These are phyloP conservation scores for Hippasteria phrygiana DNA, from an alignment of 53 echinoderm and acorn worm species.

Conservation along the genomic window DNA sequence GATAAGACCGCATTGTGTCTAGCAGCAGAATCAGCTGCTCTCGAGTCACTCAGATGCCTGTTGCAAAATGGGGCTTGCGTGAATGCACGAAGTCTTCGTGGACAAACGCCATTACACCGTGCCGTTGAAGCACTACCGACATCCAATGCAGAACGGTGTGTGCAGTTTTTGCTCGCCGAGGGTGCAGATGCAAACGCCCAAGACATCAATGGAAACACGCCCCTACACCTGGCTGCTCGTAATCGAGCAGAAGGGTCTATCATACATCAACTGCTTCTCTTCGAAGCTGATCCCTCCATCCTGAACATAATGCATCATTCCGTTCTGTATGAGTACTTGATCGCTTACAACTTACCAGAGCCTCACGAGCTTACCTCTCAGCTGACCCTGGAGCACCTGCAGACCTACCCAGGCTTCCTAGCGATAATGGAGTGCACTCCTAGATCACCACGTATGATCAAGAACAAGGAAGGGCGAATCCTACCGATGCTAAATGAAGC, in stretches of 20 bases:
- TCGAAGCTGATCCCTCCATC: conserved; percentile 66
- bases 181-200: conserved; percentile 48
- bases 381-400: conserved; percentile 24
- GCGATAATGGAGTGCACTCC: conserved; percentile 47
- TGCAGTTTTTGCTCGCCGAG: conserved; percentile 38
- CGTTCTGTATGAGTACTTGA: conserved; percentile 61
- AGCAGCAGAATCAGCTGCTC: conserved; percentile 25
- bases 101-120: conserved; percentile 45
- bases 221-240: conserved; percentile 72
- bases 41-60: conserved; percentile 26
- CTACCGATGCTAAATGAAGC: background rate
- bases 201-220: conserved; percentile 75
- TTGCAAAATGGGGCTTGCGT: conserved; percentile 5
- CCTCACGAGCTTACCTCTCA: background rate
- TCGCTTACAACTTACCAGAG: conserved; percentile 35
- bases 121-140: conserved; percentile 46
- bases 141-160: conserved; percentile 16
- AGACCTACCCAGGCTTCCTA: conserved; percentile 27
- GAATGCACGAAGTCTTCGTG: background rate
- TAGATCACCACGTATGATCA: conserved; percentile 33
- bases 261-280: conserved; percentile 55
- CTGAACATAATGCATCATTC: conserved; percentile 58
- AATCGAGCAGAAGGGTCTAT: conserved; percentile 37
- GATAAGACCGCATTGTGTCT: conserved; percentile 43
- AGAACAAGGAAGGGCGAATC: conserved; percentile 28